These are phyloP conservation scores for Cyclopterus lumpus DNA, from an alignment of 2,797 vertebrate genomes.

Conservation along the genomic window DNA sequence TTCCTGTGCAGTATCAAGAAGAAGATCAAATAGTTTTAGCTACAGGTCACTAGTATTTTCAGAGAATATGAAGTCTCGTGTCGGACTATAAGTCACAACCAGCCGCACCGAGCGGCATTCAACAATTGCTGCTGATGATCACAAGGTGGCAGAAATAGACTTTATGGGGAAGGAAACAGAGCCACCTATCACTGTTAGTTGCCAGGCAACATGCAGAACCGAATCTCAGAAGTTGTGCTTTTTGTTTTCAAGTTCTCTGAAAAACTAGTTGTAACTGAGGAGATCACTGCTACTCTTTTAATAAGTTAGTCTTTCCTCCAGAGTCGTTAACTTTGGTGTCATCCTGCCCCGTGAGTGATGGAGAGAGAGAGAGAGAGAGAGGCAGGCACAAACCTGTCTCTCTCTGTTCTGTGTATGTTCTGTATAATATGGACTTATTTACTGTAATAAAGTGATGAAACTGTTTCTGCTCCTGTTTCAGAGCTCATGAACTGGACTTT, in stretches of 20 bases:
- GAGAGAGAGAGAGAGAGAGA: conserved; percentile 60
- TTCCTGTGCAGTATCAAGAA: conserved; percentile 55
- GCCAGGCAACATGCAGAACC: not conserved
- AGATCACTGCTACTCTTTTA: not conserved
- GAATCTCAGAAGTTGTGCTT: not conserved
- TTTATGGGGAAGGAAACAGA: conserved; percentile 28
- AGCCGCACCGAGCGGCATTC: conserved; percentile 21
- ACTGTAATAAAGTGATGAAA: conserved; percentile 83
- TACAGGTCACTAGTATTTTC: conserved; percentile 19
- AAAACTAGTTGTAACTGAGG: not conserved
- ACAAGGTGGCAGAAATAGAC: conserved; percentile 20
- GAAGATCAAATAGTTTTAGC: not conserved
- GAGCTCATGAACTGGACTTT: not conserved
- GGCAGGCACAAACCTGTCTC: conserved; percentile 59
- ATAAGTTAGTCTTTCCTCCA: not conserved
- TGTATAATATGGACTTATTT: conserved; percentile 76
- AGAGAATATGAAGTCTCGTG: not conserved
- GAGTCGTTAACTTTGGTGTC: conserved; percentile 15
- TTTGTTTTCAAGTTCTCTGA: conserved; percentile 12
- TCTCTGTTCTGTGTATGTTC: conserved; percentile 71
- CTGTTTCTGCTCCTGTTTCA: conserved; percentile 34
- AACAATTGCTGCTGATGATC: conserved; percentile 53
- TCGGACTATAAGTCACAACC: conserved; percentile 13
- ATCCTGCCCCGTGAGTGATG: not conserved
- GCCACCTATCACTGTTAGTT: not conserved